Conservation (phyloP, 2,888 invertebrate species). For the Eilema griseolum region DNA sequence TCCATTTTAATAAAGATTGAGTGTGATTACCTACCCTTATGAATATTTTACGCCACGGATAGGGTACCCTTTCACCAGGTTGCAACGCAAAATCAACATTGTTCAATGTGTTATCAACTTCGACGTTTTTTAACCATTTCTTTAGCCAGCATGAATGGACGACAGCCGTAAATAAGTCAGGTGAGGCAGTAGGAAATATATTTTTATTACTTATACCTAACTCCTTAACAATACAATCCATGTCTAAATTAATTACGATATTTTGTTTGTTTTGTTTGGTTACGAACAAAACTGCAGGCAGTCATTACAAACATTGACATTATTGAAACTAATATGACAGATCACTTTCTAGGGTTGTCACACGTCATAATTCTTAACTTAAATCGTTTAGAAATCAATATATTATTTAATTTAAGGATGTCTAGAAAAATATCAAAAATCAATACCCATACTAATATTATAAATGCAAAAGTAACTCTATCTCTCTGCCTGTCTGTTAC, state of each 20-base stretch:
- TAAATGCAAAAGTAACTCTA: too few relatives aligned
- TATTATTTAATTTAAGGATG: too few relatives aligned
- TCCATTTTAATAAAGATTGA: background rate
- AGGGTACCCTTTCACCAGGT: slow-evolving; percentile 85
- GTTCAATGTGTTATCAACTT: slow-evolving; percentile 76
- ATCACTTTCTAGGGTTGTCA: slow-evolving; percentile 14
- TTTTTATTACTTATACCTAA: slow-evolving; percentile 91
- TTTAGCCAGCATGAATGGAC: slow-evolving; percentile 90
- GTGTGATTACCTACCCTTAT: slow-evolving; percentile 73
- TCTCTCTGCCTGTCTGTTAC: too few relatives aligned
- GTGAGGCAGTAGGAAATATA: slow-evolving; percentile 85
- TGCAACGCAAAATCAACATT: slow-evolving; percentile 77
- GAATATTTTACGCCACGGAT: slow-evolving; percentile 87
- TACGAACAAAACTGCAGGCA: slow-evolving; percentile 51
- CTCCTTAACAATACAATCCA: slow-evolving; percentile 91
- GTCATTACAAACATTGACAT: slow-evolving; percentile 43
- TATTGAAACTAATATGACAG: slow-evolving; percentile 32
- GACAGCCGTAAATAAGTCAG: slow-evolving; percentile 88
- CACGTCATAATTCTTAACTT: slow-evolving; percentile 14
- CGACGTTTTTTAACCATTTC: slow-evolving; percentile 85
- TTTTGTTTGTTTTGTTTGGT: slow-evolving; percentile 79
- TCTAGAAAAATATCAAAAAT: too few relatives aligned
- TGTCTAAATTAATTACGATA: slow-evolving; percentile 61
- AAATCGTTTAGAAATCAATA: slow-evolving; percentile 7
- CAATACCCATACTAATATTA: too few relatives aligned